phyloP scores from a whole-genome alignment of 1,140 invertebrate genomes.

The Ips typographus region DNA sequence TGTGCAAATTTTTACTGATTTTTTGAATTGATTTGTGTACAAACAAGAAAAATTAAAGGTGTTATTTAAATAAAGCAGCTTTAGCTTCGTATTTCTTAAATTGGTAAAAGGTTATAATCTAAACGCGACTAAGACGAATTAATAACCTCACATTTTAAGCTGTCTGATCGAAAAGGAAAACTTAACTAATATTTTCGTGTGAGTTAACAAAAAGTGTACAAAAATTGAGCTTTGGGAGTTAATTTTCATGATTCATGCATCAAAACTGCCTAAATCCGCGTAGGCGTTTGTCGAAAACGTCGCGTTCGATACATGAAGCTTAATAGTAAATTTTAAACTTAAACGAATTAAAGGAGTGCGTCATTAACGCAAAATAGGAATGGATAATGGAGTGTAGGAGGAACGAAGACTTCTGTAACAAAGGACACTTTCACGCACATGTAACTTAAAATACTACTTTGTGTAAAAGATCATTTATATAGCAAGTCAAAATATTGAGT shows the following conservation, averaged over 20 bases:
- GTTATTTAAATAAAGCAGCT: background rate
- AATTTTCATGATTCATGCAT: slow-evolving; percentile 31
- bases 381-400: slow-evolving; percentile 48
- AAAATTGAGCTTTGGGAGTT: slow-evolving; percentile 35
- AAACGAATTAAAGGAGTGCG: slow-evolving; percentile 28
- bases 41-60: slow-evolving; percentile 3
- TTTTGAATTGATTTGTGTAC: background rate
- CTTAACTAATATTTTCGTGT: background rate
- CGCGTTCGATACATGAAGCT: slow-evolving; percentile 22
- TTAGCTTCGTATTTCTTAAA: background rate
- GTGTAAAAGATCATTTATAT: slow-evolving; percentile 15
- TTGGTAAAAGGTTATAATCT: slow-evolving; percentile 1
- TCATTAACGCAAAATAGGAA: slow-evolving; percentile 39
- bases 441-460: slow-evolving; percentile 29
- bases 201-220: slow-evolving; percentile 22
- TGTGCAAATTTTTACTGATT: slow-evolving; percentile 1
- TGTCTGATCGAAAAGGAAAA: background rate
- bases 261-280: background rate
- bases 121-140: background rate
- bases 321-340: slow-evolving; percentile 16
- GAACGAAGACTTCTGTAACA: slow-evolving; percentile 48
- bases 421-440: slow-evolving; percentile 39
- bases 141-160: background rate
- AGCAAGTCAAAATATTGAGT: slow-evolving; percentile 6
- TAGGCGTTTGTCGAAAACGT: background rate